These are phyloP conservation scores for Arion vulgaris DNA, from an alignment of 1,140 invertebrate species.

Conservation along the genomic window DNA sequence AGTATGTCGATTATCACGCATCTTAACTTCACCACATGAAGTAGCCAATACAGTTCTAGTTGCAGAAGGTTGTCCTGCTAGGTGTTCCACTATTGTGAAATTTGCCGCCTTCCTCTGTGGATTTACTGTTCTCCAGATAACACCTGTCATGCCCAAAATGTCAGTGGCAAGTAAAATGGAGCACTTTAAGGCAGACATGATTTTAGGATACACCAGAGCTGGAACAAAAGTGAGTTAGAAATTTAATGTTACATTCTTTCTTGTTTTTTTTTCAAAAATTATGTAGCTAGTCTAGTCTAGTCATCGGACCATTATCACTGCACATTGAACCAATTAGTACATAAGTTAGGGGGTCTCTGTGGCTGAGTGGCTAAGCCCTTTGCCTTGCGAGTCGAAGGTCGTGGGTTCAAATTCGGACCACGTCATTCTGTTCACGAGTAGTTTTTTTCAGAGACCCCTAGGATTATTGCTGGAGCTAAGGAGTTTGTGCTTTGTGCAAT, in stretches of 20 bases:
- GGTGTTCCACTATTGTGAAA: conserved; percentile 61
- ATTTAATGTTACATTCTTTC: background rate
- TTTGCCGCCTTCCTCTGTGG: conserved; percentile 69
- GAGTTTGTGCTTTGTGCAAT: no score
- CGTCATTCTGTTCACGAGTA: no score
- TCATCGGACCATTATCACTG: no score
- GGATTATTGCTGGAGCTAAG: no score
- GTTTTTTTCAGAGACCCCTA: no score
- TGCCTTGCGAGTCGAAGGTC: no score
- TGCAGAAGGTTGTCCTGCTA: conserved; percentile 68
- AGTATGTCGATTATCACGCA: conserved; percentile 67
- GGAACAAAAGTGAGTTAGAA: conserved; percentile 64
- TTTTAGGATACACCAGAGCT: conserved; percentile 66
- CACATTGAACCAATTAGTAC: no score
- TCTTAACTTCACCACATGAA: conserved; percentile 69
- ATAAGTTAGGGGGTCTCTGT: no score
- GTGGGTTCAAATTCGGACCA: no score
- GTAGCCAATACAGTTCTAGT: conserved; percentile 67
- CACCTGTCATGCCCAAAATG: conserved; percentile 51
- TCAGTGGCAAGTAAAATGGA: conserved; percentile 62
- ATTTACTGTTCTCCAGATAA: conserved; percentile 66
- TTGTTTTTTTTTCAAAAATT: background rate
- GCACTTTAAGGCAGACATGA: conserved; percentile 68
- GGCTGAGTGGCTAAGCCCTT: no score
- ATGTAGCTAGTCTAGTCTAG: no score